phyloP scores from a whole-genome alignment of 92 coral and sea anemone species.

The Plumapathes pennacea region DNA sequence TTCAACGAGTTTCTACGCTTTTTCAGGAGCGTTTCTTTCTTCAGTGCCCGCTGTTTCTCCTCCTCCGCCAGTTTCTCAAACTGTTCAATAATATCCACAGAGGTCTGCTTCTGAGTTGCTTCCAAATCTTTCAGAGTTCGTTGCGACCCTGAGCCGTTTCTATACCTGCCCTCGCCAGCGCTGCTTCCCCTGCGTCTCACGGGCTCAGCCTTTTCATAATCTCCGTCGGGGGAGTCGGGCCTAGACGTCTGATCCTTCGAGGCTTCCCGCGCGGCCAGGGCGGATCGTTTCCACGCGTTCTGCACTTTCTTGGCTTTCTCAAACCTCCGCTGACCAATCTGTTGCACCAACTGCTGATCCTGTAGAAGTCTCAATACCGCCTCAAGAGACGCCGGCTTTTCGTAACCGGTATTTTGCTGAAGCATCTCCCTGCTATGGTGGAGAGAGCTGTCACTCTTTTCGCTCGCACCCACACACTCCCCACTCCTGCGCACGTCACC shows the following conservation, averaged over 20 bases:
- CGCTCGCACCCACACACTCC: not conserved
- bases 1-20: constrained; percentile 89
- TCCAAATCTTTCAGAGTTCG: constrained; percentile 6
- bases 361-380: constrained; percentile 83
- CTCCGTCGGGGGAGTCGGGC: constrained; percentile 53
- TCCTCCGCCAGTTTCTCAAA: constrained; percentile 81
- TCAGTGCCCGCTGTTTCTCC: constrained; percentile 70
- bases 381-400: constrained; percentile 78
- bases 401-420: too few relatives aligned
- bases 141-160: too few relatives aligned
- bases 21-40: constrained; percentile 78
- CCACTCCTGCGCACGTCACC: not conserved
- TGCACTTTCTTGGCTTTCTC: constrained; percentile 66
- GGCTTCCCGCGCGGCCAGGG: constrained; percentile 80
- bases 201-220: constrained; percentile 27
- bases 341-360: constrained; percentile 81
- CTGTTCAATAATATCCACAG: constrained; percentile 67
- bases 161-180: constrained; percentile 7
- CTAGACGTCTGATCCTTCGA: constrained; percentile 55
- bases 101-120: constrained; percentile 3
- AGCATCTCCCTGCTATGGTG: not conserved
- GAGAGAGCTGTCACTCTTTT: not conserved
- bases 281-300: constrained; percentile 81
- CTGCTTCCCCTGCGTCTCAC: not conserved
- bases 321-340: constrained; percentile 67